Evolutionary conservation across 2,797 vertebrate species (phyloP).

Genomic region (Hoplostethus atlanticus): DNA sequence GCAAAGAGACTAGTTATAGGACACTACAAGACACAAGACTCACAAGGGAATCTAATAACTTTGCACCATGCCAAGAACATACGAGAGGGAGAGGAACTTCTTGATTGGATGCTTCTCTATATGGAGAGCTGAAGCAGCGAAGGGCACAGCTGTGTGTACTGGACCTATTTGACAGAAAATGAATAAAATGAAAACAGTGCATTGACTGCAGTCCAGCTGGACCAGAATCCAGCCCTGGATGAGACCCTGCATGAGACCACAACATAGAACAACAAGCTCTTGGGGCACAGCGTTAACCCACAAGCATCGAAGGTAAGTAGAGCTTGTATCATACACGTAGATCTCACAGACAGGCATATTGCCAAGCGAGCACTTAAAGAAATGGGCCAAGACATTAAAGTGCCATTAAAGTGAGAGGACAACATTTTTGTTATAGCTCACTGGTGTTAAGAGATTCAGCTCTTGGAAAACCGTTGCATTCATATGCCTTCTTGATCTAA

Average conservation of each 20-base stretch:
- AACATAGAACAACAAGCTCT: conserved; percentile 27
- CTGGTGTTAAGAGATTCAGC: conserved; percentile 7
- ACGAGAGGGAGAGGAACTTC: conserved; percentile 19
- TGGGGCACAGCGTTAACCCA: not conserved
- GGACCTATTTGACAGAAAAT: conserved; percentile 35
- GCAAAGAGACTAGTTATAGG: conserved; percentile 7
- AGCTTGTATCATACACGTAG: conserved; percentile 36
- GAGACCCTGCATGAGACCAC: conserved; percentile 21
- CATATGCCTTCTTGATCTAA: conserved; percentile 21
- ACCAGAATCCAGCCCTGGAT: conserved; percentile 26
- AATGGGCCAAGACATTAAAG: conserved; percentile 28
- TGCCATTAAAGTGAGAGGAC: not conserved
- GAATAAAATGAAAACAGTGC: conserved; percentile 40
- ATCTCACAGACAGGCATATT: conserved; percentile 42
- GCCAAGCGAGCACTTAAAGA: conserved; percentile 64
- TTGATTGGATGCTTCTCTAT: conserved; percentile 11
- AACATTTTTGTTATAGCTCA: conserved; percentile 8
- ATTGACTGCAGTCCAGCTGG: conserved; percentile 22
- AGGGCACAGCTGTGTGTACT: conserved; percentile 31
- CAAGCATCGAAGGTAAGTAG: conserved; percentile 60
- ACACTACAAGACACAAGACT: conserved; percentile 10
- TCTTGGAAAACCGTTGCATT: not conserved
- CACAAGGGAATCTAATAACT: conserved; percentile 9
- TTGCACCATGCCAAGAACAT: conserved; percentile 11
- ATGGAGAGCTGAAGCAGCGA: conserved; percentile 26